Base-by-base conservation (phyloP, 2,888 invertebrate genomes). In the Elysia crispata region DNA sequence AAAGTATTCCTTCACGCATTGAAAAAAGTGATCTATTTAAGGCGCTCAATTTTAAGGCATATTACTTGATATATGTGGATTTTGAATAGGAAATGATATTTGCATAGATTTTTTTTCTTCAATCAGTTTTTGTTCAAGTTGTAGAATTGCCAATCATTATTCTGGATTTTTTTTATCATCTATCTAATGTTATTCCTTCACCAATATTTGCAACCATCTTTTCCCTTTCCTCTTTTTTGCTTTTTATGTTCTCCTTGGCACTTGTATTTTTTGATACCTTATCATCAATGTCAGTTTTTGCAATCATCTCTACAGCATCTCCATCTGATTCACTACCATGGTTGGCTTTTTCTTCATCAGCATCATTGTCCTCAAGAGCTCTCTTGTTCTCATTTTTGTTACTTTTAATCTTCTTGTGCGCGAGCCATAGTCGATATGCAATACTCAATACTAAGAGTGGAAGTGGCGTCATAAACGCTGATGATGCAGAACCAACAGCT, bases 381-480 rank as follows among this genome's bases (percentile, higher is more conserved):
- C 15, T 20, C 60, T 33, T 70, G 8, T 1, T 13, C 41, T 33
- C 41, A 15, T 20, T n/a, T 18, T 1, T 72, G 15, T 15, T n/a
- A 5, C n/a, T 49, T 23, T 69, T 69, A 49, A 69, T 77, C 74
- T 76, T 84, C 30, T 82, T 85, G 64, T 82, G 83, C 73, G 82
- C 81, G 64, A 84, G 83, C 64, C 88, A 87, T 11, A 84, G 81
- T 13, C 84, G 69, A 72, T 88, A 89, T 11, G 83, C 66, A 15
- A 87, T 79, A 13, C 86, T 85, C 0, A 87, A 76, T 57, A 93
- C 90, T 20, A 95, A 92, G 88, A 98, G 94, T 0, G 98, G 98
- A 28, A 97, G 90, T 0, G 98, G 98, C 0, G 98, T 98, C 96
- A 98, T 97, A 72, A 97, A 95, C 20, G 98, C 97, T 25, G 97